Conservation (phyloP, 2,888 invertebrate species). For the Orthosia incerta region DNA sequence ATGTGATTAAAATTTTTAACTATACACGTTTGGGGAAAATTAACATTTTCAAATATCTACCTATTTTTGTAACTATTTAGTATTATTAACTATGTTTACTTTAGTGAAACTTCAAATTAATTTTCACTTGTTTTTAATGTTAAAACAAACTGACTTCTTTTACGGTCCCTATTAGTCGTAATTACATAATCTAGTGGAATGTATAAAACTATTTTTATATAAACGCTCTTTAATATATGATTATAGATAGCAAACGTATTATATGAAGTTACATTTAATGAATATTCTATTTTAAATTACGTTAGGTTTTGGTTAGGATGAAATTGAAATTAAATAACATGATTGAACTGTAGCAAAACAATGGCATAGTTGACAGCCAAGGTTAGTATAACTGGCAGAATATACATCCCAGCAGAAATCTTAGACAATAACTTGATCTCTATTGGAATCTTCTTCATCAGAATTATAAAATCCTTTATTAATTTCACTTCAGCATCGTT, state of each 20-base stretch:
- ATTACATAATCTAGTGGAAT: too few relatives aligned
- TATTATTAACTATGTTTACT: neutral
- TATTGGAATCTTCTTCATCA: conserved; percentile 10
- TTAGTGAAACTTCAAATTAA: neutral
- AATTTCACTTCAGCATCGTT: neutral
- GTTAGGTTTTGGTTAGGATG: too few relatives aligned
- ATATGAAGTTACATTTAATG: too few relatives aligned
- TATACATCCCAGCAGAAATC: conserved; percentile 6
- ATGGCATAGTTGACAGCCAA: neutral
- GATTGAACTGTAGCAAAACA: conserved; percentile 22
- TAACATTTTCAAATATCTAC: too few relatives aligned
- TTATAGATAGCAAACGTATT: too few relatives aligned
- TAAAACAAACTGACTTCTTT: neutral
- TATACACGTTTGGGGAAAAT: too few relatives aligned
- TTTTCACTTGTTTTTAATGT: neutral
- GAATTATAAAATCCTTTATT: conserved; percentile 24
- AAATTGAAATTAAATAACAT: conserved; percentile 11
- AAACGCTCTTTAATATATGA: too few relatives aligned
- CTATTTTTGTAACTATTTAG: neutral
- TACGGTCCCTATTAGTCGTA: too few relatives aligned
- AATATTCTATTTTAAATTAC: too few relatives aligned
- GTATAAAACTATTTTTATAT: too few relatives aligned
- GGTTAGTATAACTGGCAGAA: conserved; percentile 6
- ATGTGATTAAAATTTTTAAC: neutral
- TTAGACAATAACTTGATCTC: conserved; percentile 19